Evolutionary conservation across 2,888 invertebrate genomes (phyloP), one percentile per base, ranked within the genome.

Genomic region (Cordilura impudica): DNA sequence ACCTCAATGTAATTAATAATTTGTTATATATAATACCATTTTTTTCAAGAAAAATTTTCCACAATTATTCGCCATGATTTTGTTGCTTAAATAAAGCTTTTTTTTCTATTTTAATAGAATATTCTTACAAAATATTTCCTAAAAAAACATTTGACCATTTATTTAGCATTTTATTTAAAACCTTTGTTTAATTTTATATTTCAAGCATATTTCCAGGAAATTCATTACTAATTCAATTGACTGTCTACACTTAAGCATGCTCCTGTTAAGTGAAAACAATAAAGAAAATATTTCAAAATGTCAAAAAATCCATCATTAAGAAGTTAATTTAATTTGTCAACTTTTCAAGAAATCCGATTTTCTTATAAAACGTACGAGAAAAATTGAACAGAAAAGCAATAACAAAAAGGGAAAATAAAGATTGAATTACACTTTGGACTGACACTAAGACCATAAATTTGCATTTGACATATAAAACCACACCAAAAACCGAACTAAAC

Each of bases 251-350:
- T n/a, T n/a, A n/a, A n/a, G n/a, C n/a, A n/a, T n/a, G n/a, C n/a
- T n/a, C n/a, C n/a, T n/a, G n/a, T n/a, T n/a, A n/a, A n/a, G 10
- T 8, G 31, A 31, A 31, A 31, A 8, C 2, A 31, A 31, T 31
- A 31, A 31, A 31, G n/a, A 39, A n/a, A 35, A 66, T 18, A 66
- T 35, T 2, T 39, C 7, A 26, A 71, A 63, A 23, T 63, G 47
- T 43, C 47, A 49, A 39, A 65, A 58, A 58, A 19, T 19, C 29
- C 23, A 39, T 63, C 47, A 6, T 74, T 66, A 66, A 78, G 70
- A 70, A 71, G 70, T 74, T 74, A 74, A 79, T 79, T 79, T 54
- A 49, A 74, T 79, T 74, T 79, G 71, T 79, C 75, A 71, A 66
- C 54, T 60, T 61, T 19, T 47, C 35, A 69, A 45, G 43, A 73